Evolutionary conservation across 1,140 invertebrate genomes (phyloP).

Genomic region (Hylyphantes graminicola): DNA sequence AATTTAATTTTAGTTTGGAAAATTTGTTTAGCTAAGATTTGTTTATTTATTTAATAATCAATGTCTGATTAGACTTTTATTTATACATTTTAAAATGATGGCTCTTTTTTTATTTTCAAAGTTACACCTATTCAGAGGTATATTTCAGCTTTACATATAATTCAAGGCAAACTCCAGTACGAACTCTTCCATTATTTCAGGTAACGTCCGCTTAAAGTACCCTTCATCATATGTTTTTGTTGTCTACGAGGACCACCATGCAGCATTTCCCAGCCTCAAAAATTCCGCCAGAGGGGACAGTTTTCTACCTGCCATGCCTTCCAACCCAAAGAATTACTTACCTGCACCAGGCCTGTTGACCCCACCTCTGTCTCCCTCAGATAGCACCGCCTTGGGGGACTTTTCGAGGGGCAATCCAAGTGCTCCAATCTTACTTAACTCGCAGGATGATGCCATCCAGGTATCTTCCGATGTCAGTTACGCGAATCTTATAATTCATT

Average conservation of each 20-base stretch:
- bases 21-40: too few species aligned
- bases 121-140: not conserved
- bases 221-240: slow-evolving; percentile 92
- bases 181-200: slow-evolving; percentile 64
- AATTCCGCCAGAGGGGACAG: not conserved
- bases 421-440: not conserved
- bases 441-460: not conserved
- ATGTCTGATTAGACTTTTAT: too few species aligned
- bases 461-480: not conserved
- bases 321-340: slow-evolving; percentile 13
- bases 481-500: slow-evolving; percentile 24
- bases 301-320: not conserved
- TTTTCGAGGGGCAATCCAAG: not conserved
- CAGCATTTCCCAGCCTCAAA: slow-evolving; percentile 8
- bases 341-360: slow-evolving; percentile 32
- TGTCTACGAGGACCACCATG: slow-evolving; percentile 80
- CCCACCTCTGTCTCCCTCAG: slow-evolving; percentile 47
- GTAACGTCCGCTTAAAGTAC: slow-evolving; percentile 92
- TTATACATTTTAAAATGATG: too few species aligned
- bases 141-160: too few species aligned
- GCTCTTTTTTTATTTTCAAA: not conserved
- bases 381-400: slow-evolving; percentile 11
- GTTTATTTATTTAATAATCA: too few species aligned
- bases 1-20: too few species aligned
- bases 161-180: too few species aligned